Conservation (phyloP, 2,113 vertebrate genomes). For the Scomber scombrus region DNA sequence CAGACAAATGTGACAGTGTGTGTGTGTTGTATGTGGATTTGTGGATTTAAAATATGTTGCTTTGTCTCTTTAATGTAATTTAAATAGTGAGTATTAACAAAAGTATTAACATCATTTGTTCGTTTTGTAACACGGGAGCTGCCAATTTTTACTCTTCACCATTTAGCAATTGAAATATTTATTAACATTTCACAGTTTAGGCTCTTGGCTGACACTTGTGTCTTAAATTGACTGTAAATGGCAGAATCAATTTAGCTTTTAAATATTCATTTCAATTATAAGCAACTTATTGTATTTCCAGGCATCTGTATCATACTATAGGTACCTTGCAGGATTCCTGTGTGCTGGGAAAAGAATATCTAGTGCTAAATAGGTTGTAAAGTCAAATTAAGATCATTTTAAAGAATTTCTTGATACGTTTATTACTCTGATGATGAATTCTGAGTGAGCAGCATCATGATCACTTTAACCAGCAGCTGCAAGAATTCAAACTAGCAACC, state of each 20-base stretch:
- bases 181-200: not conserved
- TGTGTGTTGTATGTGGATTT: not conserved
- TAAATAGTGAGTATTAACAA: conserved; percentile 4
- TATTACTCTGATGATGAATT: too few relatives aligned
- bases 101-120: conserved; percentile 28
- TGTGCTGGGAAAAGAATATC: too few relatives aligned
- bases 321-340: too few relatives aligned
- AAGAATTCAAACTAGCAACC: too few relatives aligned
- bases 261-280: too few relatives aligned
- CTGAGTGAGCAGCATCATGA: too few relatives aligned
- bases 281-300: too few relatives aligned
- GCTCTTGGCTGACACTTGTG: not conserved
- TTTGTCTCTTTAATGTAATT: conserved; percentile 26
- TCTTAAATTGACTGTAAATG: not conserved
- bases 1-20: not conserved
- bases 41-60: not conserved
- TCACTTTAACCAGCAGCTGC: too few relatives aligned
- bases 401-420: too few relatives aligned
- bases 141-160: not conserved
- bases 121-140: not conserved
- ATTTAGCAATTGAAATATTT: not conserved
- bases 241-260: not conserved
- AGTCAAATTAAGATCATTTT: too few relatives aligned
- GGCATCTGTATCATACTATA: too few relatives aligned
- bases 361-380: too few relatives aligned